Percentiles rank a stretch among this genome's conserved stretches.
Conservation (phyloP, 2,797 vertebrate species). For the Schizothorax lantsangensis region DNA sequence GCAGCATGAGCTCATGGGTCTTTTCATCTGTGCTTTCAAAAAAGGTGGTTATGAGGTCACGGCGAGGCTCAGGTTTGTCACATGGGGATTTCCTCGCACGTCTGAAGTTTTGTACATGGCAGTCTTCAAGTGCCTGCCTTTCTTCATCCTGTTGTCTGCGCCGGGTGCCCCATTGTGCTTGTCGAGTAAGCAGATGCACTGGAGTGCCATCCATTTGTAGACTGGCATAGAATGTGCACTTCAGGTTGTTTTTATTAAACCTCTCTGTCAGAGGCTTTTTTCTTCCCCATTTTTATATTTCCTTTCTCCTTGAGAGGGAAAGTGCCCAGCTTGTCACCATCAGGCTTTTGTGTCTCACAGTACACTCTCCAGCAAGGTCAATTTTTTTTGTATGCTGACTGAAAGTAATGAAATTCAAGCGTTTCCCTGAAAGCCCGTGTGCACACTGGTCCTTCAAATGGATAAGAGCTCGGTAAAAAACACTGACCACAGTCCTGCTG, state of each 20-base stretch:
- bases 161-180: slow-evolving; percentile 34
- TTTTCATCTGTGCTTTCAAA: slow-evolving; percentile 34
- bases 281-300: slow-evolving; percentile 25
- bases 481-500: not conserved
- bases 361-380: slow-evolving; percentile 70
- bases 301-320: slow-evolving; percentile 42
- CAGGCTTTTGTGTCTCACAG: slow-evolving; percentile 45
- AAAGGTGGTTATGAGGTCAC: slow-evolving; percentile 29
- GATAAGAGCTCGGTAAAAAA: slow-evolving; percentile 7
- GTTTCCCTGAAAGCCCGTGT: slow-evolving; percentile 48
- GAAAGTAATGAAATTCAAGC: slow-evolving; percentile 64
- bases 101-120: slow-evolving; percentile 48
- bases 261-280: slow-evolving; percentile 4
- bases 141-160: not conserved
- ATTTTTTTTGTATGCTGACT: slow-evolving; percentile 66
- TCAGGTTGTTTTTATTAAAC: slow-evolving; percentile 44
- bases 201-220: slow-evolving; percentile 34
- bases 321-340: slow-evolving; percentile 46
- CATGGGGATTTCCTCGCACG: slow-evolving; percentile 59
- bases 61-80: slow-evolving; percentile 24
- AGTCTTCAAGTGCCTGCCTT: slow-evolving; percentile 18
- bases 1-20: slow-evolving; percentile 20
- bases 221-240: slow-evolving; percentile 9
- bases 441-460: slow-evolving; percentile 1
- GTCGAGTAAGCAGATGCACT: slow-evolving; percentile 26